Base-by-base conservation (phyloP, 2,888 invertebrate species). In the Drosophila yooni region DNA sequence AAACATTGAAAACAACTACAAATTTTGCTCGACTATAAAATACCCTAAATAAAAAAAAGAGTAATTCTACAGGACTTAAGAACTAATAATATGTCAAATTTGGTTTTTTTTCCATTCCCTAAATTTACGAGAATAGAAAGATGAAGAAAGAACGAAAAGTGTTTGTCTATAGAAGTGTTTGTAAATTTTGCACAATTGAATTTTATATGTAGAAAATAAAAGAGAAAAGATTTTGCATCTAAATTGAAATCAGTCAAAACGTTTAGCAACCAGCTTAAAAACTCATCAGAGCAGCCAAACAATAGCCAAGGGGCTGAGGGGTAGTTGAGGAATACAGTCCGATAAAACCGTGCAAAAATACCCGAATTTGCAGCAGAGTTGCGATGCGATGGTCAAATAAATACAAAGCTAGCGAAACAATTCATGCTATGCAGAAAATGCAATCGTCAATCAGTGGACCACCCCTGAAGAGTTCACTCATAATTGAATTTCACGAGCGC, bases 401-500 rank as follows among this genome's bases (percentile, higher is more conserved):
- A 70, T 77, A 69, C 68, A 69, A 48, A 59, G 31, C 51, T 25
- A 65, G 51, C 60, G 58, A 52, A 59, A 69, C 71, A 81, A 74
- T 81, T 71, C 70, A 72, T 68, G 63, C 48, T 43, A 27, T 57
- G 59, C 52, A 52, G 29, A 52, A 33, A 79, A 76, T 83, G 76
- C 72, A 86, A 77, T 86, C 76, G 77, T 80, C 83, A 87, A 83
- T 86, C 84, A 82, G 74, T 59, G 65, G 74, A 50, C 31, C 36
- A 25, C 21, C 46, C 25, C 56, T 40, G 66, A 48, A 52, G 58
- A 63, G 36, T 72, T 69, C 67, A 76, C 77, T 86, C 81, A 86
- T 91, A 92, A 92, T 92, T 92, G 89, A 92, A 92, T 92, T 92
- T 90, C 79, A 53, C 60, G 58, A 33, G 62, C 59, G 11, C 70